Base-by-base conservation (phyloP, 2,888 invertebrate species). In the Phortica magna region DNA sequence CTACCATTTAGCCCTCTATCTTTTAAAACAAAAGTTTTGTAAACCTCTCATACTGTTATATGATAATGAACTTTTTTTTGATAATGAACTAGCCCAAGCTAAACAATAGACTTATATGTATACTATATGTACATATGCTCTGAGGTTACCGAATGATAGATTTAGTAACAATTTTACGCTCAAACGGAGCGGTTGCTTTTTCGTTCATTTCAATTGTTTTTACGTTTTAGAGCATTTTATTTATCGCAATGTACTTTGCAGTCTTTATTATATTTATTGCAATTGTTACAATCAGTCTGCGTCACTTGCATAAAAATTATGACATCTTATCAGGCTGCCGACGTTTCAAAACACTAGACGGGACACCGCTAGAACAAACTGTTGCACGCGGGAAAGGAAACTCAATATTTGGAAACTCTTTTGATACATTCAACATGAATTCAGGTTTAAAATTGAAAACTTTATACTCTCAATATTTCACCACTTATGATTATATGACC, bases 371-470 rank as follows among this genome's bases (percentile, higher is more conserved):
- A 57, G 83, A 87, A 31, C 72, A 77, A 10, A 76, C 78, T 10
- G 83, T 82, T 1, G 83, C 85, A 7, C 73, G 73, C 7, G 76
- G 82, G 9, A 77, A 77, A 57, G 83, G 85, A 10, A 79, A 41
- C 12, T 80, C 82, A 14, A 87, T 89, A 22, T 88, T 89, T 74
- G 89, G 84, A 7, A 89, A 85, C 76, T 85, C 83, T 48, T 83
- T 89, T 39, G 89, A 89, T 83, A 72, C 82, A 9, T 22, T 84
- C 31, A 80, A 81, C 55, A 78, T 84, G 77, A 83, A 79, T 68
- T 80, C 81, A 42, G 85, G 88, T 87, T 76, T 75, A 78, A 68
- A 22, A 31, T 31, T 31, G 9, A n/a, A 55, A 17, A 7, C 1
- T 31, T 31, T 31, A 31, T 31, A 31, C 31, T 31, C 31, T 31